Evolutionary conservation across 2,888 invertebrate species (phyloP).

Genomic region (Actias luna): DNA sequence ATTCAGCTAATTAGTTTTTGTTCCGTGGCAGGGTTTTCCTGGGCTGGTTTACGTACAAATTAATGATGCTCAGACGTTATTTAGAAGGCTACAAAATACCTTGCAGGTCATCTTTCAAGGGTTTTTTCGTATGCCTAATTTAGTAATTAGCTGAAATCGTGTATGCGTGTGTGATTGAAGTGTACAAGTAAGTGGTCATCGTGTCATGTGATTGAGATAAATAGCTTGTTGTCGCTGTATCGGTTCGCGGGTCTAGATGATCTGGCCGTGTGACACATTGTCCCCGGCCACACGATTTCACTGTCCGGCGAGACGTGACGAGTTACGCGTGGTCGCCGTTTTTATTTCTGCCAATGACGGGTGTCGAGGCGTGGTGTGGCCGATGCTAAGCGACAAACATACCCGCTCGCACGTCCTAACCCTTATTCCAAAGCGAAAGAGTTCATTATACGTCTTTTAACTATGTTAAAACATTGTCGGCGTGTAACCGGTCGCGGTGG

Average conservation of each 20-base stretch:
- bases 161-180: neutral
- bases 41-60: no score
- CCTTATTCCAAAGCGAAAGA: constrained; percentile 50
- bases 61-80: no score
- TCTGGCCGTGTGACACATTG: constrained; percentile 67
- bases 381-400: constrained; percentile 54
- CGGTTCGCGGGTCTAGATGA: constrained; percentile 38
- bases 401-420: constrained; percentile 35
- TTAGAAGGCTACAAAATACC: no score
- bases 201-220: neutral
- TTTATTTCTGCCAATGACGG: constrained; percentile 82
- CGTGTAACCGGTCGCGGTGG: constrained; percentile 68
- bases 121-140: neutral
- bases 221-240: neutral
- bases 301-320: constrained; percentile 78
- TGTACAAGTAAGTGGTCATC: neutral
- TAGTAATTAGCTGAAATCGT: neutral
- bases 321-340: constrained; percentile 80
- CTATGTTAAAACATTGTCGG: constrained; percentile 44
- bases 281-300: constrained; percentile 78
- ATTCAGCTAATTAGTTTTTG: neutral
- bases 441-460: constrained; percentile 43
- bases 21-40: neutral
- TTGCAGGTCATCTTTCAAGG: no score
- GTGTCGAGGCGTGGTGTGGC: constrained; percentile 78